A percentile compares a stretch with the other conserved stretches of the same genome.
phyloP scores from a whole-genome alignment of 1,140 invertebrate genomes.

The Lepidurus apus region DNA sequence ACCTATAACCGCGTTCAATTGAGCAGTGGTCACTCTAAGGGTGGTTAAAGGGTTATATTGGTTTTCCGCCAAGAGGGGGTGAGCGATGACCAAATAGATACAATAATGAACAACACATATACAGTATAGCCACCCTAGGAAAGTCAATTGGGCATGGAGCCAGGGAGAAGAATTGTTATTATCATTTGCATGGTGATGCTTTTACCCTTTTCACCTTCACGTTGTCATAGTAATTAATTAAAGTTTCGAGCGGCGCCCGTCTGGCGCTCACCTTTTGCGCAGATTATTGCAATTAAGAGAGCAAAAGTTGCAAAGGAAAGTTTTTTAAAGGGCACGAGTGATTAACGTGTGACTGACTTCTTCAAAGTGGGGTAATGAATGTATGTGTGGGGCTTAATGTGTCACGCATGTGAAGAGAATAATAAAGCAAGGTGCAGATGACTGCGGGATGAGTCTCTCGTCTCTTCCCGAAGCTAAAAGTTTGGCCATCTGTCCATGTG shows the following conservation, averaged over 20 bases:
- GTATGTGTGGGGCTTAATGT: background rate
- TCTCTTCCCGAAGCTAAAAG: background rate
- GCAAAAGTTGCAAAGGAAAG: background rate
- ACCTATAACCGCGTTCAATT: background rate
- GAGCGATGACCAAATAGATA: constrained; percentile 3
- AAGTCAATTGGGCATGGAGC: constrained; percentile 17
- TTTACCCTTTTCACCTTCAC: background rate
- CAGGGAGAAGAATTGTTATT: background rate
- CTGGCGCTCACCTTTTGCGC: constrained; percentile 7
- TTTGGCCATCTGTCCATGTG: constrained; percentile 5
- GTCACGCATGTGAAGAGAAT: constrained; percentile 18
- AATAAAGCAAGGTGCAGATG: constrained; percentile 18
- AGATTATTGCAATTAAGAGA: background rate
- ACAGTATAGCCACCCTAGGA: background rate
- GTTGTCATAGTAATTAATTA: background rate
- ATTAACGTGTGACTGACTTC: background rate
- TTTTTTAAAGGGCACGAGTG: background rate
- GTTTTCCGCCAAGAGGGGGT: constrained; percentile 8
- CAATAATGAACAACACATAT: background rate
- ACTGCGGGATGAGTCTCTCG: background rate
- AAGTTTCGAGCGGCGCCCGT: background rate
- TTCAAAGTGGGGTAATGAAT: constrained; percentile 5
- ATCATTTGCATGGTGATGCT: constrained; percentile 14
- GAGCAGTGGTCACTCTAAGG: background rate
- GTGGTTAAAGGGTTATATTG: constrained; percentile 1